These are phyloP conservation scores for Empis stercorea DNA, from an alignment of 2,888 invertebrate species.

Conservation along the genomic window DNA sequence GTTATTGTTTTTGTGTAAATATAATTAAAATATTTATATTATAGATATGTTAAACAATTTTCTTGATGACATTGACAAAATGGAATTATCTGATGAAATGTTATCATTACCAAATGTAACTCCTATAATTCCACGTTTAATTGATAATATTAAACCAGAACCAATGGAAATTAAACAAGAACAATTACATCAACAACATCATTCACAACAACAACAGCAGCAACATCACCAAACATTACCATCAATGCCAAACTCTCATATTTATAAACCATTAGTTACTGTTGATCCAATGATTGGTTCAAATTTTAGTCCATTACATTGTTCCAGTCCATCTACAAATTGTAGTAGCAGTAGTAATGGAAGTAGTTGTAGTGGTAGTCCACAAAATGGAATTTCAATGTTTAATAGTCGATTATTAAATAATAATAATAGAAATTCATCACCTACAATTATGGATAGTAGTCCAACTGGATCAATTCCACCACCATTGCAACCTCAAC, in stretches of 20 bases:
- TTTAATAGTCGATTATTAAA: background rate
- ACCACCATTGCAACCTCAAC: slow-evolving; percentile 16
- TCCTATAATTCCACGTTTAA: slow-evolving; percentile 14
- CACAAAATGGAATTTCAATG: background rate
- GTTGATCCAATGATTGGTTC: slow-evolving; percentile 26
- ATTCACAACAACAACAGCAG: background rate
- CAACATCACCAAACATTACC: background rate
- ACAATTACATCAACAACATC: slow-evolving; percentile 7
- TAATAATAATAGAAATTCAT: too few relatives aligned
- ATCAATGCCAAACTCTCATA: slow-evolving; percentile 11
- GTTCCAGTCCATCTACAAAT: slow-evolving; percentile 8
- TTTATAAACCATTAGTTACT: slow-evolving; percentile 21
- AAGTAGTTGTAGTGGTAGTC: background rate
- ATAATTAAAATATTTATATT: background rate
- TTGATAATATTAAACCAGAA: slow-evolving; percentile 17
- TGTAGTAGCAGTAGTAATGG: slow-evolving; percentile 7
- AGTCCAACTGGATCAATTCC: slow-evolving; percentile 12
- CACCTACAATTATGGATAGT: too few relatives aligned
- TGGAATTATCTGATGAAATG: slow-evolving; percentile 22
- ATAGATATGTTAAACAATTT: slow-evolving; percentile 29
- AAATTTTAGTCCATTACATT: slow-evolving; percentile 18
- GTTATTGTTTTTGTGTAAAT: background rate
- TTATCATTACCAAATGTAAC: slow-evolving; percentile 15
- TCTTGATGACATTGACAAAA: slow-evolving; percentile 28
- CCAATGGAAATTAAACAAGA: slow-evolving; percentile 10